Base-by-base conservation (phyloP, 2,888 invertebrate species). In the Lepidochrysops patricia region DNA sequence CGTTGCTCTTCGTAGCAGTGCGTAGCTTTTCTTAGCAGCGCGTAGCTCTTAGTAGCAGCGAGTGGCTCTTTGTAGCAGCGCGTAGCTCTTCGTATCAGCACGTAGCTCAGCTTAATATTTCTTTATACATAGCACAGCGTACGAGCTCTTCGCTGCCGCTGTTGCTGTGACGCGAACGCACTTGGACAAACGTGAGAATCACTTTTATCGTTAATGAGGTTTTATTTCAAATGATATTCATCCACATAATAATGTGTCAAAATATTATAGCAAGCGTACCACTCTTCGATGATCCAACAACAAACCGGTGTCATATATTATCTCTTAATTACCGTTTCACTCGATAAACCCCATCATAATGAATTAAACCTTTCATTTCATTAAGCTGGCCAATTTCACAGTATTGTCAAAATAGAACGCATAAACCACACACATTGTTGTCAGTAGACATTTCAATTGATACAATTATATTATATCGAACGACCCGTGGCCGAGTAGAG, bases 261-360 rank as follows among this genome's bases (percentile, higher is more conserved):
- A 43, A 43, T 43, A 43, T 19, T n/a, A n/a, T n/a, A n/a, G n/a
- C n/a, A n/a, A n/a, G n/a, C 43, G 19, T 19, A 43, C 9, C 43
- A 6, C 19, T 12, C 43, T 43, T 43, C 19, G 13, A 52, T 27
- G 4, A 27, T 3, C 7, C 13, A 13, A 52, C 34, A 34, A 34
- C n/a, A 27, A 26, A 26, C 50, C 7, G 27, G 27, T 26, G 13
- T 26, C 50, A 50, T 52, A 52, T 26, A 19, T 19, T 43, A 43
- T 52, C 13, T 52, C 25, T 52, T 7, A 52, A 52, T 13, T 52
- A 52, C 50, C 27, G 15, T 50, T 50, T 13, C 50, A 52, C 50
- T 26, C 50, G 13, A 52, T 52, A 52, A 52, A 52, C 50, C 13
- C 13, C 26, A 52, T 52, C 27, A 52, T 52, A 27, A 50, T 26